Evolutionary conservation across 2,113 vertebrate genomes (phyloP), one percentile per base, ranked within the genome.

Genomic region (Cyanoderma ruficeps): DNA sequence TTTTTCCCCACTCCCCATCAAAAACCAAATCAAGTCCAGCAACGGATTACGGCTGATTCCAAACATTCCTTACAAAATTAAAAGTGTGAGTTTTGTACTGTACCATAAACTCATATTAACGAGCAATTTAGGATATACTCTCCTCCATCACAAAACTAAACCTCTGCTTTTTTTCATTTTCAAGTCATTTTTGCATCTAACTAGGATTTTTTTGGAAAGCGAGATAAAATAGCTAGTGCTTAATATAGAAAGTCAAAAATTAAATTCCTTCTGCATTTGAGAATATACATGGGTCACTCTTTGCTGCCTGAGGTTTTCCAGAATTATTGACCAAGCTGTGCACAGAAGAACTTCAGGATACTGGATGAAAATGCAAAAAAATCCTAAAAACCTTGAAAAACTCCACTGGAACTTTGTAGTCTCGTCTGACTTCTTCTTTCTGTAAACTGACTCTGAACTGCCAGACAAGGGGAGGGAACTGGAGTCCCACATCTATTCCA

Each of bases 71-170:
- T 75, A 78, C 31, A 92, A 71, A 92, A 89, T 76, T 42, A 61
- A 64, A 96, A 89, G 86, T 59, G 81, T 96, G 88, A 72, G 69
- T 95, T 87, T 84, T 94, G 61, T 92, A 90, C 94, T 96, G 86
- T 97, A 96, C 93, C 87, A 97, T 90, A 89, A 96, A 93, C 64
- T 96, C 80, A 31, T 82, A 69, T 82, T 87, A 95, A 96, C 83
- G 92, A 96, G 94, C 75, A 78, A 94, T 96, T 96, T 79, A 93
- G 78, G 96, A 94, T 94, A 96, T 86, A 97, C 83, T 97, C 90
- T 96, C 97, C 91, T 84, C 89, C 96, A 50, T 94, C 94, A 95
- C 88, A 97, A 97, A 97, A 97, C 97, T 96, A 97, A 95, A 94
- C 72, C 69, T 95, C 77, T 95, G 83, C 41, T 52, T 79, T 70